phyloP scores from a whole-genome alignment of 2,797 vertebrate genomes.

The Microhierax caerulescens region DNA sequence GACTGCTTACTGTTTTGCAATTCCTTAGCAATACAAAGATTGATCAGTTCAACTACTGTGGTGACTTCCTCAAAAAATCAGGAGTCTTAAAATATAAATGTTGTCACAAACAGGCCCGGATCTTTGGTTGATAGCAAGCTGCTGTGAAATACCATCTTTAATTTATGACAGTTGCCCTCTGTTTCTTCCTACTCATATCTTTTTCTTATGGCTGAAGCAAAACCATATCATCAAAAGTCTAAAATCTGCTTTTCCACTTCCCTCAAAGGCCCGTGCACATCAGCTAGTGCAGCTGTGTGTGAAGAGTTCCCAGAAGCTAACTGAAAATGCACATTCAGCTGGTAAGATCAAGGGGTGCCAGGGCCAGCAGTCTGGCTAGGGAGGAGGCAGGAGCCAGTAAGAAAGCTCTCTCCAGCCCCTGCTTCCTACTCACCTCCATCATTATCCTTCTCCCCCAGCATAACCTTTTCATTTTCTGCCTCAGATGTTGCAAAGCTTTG shows the following conservation, averaged over 20 bases:
- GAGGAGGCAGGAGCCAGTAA: background rate
- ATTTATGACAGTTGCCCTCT: background rate
- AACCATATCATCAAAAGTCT: background rate
- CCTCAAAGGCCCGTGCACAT: background rate
- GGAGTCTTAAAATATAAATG: background rate
- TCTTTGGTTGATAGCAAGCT: background rate
- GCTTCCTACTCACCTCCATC: background rate
- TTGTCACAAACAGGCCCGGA: background rate
- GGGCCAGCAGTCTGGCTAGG: background rate
- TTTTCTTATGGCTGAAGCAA: background rate
- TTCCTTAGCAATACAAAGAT: background rate
- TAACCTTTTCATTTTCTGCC: background rate
- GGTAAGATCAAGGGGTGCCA: background rate
- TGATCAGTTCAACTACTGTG: background rate
- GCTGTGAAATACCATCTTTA: background rate
- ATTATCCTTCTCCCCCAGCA: background rate
- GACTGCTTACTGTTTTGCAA: background rate
- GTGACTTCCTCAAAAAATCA: background rate
- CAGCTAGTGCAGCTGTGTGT: accelerated
- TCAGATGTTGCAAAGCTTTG: background rate
- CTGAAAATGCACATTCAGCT: background rate
- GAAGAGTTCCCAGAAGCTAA: background rate
- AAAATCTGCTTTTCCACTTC: background rate
- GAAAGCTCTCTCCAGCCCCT: background rate
- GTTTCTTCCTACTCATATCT: background rate